These are phyloP conservation scores for Pollimyrus isidori DNA, from an alignment of 2,113 vertebrate species.

Conservation along the genomic window DNA sequence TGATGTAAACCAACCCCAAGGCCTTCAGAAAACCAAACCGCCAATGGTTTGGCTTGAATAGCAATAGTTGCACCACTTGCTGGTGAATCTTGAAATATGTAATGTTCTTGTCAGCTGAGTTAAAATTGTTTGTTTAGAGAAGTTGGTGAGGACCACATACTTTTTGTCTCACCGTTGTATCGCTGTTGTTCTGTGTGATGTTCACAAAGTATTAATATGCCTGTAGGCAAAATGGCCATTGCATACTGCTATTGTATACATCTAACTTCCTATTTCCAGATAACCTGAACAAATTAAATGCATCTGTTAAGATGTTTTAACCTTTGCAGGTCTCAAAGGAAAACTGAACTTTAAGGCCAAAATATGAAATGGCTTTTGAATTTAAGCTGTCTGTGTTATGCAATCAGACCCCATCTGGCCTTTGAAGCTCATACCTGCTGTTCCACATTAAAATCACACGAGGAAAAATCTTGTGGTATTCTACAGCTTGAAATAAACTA, in stretches of 20 bases:
- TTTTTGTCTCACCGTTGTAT: not conserved
- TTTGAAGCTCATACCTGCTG: not conserved
- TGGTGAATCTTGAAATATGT: no score
- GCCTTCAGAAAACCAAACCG: no score
- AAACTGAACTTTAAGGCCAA: not conserved
- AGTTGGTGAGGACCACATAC: not conserved
- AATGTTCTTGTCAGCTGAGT: not conserved
- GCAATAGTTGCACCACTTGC: no score
- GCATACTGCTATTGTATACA: not conserved
- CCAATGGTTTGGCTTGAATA: no score
- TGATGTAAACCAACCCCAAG: no score
- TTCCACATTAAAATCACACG: not conserved
- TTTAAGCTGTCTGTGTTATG: not conserved
- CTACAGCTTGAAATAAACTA: slow-evolving; percentile 16
- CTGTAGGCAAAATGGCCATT: not conserved
- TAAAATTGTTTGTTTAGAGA: not conserved
- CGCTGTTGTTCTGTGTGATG: not conserved
- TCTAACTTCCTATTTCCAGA: not conserved
- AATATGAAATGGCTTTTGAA: not conserved
- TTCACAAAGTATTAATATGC: not conserved
- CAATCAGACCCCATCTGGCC: not conserved
- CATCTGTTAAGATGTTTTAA: not conserved
- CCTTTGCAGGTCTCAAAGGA: not conserved
- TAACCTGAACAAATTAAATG: not conserved
- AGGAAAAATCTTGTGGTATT: slow-evolving; percentile 25